These are phyloP conservation scores for Calliphora vicina DNA, from an alignment of 1,140 invertebrate genomes.

Conservation along the genomic window DNA sequence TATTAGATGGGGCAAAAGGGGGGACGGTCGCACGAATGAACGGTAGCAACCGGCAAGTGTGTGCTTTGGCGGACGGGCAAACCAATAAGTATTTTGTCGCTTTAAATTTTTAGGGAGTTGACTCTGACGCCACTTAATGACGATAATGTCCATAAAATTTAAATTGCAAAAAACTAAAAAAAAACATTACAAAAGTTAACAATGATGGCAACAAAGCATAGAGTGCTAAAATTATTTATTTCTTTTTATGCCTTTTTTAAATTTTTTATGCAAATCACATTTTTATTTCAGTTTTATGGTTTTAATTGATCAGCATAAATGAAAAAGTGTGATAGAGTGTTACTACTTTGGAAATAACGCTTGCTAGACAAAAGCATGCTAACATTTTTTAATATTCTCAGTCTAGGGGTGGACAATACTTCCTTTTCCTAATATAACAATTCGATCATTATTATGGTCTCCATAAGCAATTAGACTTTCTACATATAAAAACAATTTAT, in stretches of 20 bases:
- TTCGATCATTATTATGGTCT: no score
- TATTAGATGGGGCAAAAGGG: no score
- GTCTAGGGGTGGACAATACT: not conserved
- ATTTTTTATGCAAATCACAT: constrained; percentile 28
- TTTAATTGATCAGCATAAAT: not conserved
- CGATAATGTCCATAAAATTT: constrained; percentile 1
- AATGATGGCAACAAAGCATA: not conserved
- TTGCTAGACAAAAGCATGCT: not conserved
- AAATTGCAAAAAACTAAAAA: constrained; percentile 3
- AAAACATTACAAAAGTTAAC: not conserved
- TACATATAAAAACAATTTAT: no score
- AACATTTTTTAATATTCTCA: not conserved
- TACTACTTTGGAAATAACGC: not conserved
- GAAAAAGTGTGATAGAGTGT: not conserved
- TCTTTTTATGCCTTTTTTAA: no score
- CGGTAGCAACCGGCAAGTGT: not conserved
- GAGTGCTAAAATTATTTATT: not conserved
- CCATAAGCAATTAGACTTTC: no score
- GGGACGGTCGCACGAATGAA: no score
- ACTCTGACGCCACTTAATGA: constrained; percentile 21
- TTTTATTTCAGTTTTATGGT: not conserved
- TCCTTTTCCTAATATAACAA: not conserved
- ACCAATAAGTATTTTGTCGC: not conserved
- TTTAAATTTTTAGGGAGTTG: not conserved
- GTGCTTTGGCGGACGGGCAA: no score